Evolutionary conservation across 1,140 invertebrate genomes (phyloP).

Genomic region (Eupeodes corollae): DNA sequence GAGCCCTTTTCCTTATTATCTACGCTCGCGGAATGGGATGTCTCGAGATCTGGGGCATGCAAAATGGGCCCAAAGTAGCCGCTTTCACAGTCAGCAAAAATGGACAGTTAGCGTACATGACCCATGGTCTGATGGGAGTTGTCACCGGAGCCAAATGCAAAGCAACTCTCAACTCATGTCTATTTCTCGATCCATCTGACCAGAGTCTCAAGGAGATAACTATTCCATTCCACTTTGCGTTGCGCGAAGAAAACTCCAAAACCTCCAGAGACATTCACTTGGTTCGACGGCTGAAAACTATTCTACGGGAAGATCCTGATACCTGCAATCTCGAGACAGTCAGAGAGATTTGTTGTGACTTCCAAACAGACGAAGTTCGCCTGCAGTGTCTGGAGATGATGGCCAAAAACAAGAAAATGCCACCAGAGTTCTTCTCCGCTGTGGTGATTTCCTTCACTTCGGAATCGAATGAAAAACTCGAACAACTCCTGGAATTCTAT

Average conservation of each 20-base stretch:
- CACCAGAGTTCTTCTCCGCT: conserved; percentile 21
- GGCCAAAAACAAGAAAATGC: conserved; percentile 41
- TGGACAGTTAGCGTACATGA: conserved; percentile 65
- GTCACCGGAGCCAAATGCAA: conserved; percentile 43
- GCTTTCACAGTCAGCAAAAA: conserved; percentile 80
- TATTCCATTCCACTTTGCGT: conserved; percentile 80
- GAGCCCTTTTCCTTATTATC: conserved; percentile 69
- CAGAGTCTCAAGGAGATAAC: conserved; percentile 61
- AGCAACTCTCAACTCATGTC: conserved; percentile 53
- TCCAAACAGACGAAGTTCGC: conserved; percentile 62
- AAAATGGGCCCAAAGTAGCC: conserved; percentile 76
- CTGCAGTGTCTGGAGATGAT: conserved; percentile 61
- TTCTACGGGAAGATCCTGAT: conserved; percentile 46
- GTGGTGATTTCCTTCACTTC: conserved; percentile 18
- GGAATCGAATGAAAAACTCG: conserved; percentile 6
- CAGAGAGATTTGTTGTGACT: conserved; percentile 47
- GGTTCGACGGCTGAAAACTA: conserved; percentile 62
- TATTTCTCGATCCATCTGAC: conserved; percentile 74
- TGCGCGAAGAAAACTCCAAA: conserved; percentile 78
- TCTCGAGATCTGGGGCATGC: conserved; percentile 77
- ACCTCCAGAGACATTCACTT: conserved; percentile 77
- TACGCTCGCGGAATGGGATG: conserved; percentile 74
- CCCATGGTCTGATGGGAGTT: conserved; percentile 64
- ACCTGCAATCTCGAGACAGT: conserved; percentile 42
- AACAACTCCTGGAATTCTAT: conserved; percentile 22